Conservation (phyloP, 1,140 invertebrate genomes). For the Halictus rubicundus region DNA sequence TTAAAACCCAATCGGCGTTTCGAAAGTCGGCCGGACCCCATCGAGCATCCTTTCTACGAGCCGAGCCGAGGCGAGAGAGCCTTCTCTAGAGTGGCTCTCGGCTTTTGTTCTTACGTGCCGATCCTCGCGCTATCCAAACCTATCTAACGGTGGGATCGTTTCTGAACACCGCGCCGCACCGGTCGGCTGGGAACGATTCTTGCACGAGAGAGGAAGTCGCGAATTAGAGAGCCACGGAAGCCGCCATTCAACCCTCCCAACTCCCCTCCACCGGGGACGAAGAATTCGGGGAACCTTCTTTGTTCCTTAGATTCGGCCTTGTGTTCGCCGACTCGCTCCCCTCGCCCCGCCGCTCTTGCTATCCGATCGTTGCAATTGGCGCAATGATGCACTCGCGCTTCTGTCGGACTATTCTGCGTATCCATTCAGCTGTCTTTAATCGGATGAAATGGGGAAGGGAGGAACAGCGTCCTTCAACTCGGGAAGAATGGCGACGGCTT, state of each 20-base stretch:
- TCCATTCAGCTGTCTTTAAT: not conserved
- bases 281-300: not conserved
- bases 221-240: not conserved
- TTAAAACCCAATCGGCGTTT: constrained; percentile 34
- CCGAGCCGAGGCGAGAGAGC: not conserved
- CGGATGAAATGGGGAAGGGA: not conserved
- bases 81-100: not conserved
- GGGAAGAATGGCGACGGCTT: too few relatives aligned
- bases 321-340: not conserved
- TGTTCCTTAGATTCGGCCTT: not conserved
- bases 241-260: not conserved
- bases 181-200: not conserved
- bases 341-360: too few relatives aligned
- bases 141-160: too few relatives aligned
- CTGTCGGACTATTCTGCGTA: not conserved
- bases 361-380: not conserved
- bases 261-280: not conserved
- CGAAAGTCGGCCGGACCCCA: constrained; percentile 39
- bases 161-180: too few relatives aligned
- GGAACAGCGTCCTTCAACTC: not conserved
- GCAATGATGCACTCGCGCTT: not conserved
- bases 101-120: constrained; percentile 23
- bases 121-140: not conserved
- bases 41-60: constrained; percentile 35
- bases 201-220: not conserved